These are phyloP conservation scores for Pomacea canaliculata DNA, from an alignment of 2,888 invertebrate species.

Conservation along the genomic window DNA sequence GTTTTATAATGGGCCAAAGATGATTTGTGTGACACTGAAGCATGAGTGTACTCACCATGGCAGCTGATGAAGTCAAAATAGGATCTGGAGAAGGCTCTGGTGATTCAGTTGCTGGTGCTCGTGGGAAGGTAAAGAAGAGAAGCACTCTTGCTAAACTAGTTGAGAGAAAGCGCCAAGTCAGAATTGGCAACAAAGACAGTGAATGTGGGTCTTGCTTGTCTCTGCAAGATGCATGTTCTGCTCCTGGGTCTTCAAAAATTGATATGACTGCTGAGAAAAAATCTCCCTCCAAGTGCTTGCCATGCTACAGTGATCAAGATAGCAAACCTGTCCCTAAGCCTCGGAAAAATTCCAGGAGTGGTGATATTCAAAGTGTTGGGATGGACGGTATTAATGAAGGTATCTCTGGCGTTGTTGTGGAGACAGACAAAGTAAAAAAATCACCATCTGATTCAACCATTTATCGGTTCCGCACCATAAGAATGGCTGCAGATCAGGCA, in stretches of 20 bases:
- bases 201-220: conserved; percentile 51
- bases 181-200: conserved; percentile 46
- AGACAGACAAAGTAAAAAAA: background rate
- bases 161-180: conserved; percentile 39
- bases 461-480: conserved; percentile 49
- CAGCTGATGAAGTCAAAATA: conserved; percentile 11
- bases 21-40: background rate
- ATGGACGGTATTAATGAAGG: background rate
- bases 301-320: background rate
- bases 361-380: background rate
- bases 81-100: background rate
- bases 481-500: conserved; percentile 49
- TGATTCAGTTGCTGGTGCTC: background rate
- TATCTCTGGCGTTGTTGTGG: background rate
- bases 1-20: background rate
- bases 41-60: conserved; percentile 11
- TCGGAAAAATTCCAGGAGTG: background rate
- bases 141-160: conserved; percentile 56
- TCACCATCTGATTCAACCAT: conserved; percentile 32
- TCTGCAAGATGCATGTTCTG: conserved; percentile 27
- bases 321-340: background rate
- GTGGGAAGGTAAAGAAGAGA: conserved; percentile 51
- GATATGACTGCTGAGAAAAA: background rate
- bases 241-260: background rate
- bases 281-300: background rate